Conservation (phyloP, 2,888 invertebrate genomes). For the Lymantria monacha region DNA sequence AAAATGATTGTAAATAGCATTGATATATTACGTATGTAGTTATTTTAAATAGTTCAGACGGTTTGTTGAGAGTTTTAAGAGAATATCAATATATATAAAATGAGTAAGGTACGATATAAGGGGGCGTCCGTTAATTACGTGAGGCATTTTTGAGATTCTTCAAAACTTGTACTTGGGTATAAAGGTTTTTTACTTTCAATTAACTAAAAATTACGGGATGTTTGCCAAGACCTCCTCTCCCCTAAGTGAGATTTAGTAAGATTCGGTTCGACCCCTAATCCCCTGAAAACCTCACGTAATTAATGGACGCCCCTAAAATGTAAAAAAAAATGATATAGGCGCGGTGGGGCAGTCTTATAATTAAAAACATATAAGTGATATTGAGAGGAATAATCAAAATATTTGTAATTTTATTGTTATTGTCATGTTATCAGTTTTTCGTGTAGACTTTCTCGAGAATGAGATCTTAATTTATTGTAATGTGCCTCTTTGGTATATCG, state of each 20-base stretch:
- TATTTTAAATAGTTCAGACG: constrained; percentile 45
- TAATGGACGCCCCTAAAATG: no score
- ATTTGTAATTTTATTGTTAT: constrained; percentile 21
- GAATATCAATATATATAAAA: constrained; percentile 33
- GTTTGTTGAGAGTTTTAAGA: constrained; percentile 61
- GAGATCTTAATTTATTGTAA: constrained; percentile 23
- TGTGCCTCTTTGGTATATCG: constrained; percentile 6
- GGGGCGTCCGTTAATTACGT: no score
- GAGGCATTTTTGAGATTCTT: no score
- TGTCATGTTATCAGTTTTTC: constrained; percentile 8
- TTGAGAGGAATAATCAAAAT: constrained; percentile 22
- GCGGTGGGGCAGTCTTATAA: constrained; percentile 53
- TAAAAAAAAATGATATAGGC: constrained; percentile 41
- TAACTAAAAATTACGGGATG: no score
- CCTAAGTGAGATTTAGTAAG: no score
- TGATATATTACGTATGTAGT: constrained; percentile 28
- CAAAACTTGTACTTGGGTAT: no score
- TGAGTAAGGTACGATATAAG: no score
- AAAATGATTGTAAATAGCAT: constrained; percentile 52
- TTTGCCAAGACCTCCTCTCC: no score
- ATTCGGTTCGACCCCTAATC: no score
- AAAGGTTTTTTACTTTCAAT: no score
- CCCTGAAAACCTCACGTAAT: no score
- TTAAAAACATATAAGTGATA: constrained; percentile 30
- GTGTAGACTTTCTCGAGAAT: constrained; percentile 7